Base-by-base conservation (phyloP, 2,113 vertebrate genomes). In the Gambusia affinis region DNA sequence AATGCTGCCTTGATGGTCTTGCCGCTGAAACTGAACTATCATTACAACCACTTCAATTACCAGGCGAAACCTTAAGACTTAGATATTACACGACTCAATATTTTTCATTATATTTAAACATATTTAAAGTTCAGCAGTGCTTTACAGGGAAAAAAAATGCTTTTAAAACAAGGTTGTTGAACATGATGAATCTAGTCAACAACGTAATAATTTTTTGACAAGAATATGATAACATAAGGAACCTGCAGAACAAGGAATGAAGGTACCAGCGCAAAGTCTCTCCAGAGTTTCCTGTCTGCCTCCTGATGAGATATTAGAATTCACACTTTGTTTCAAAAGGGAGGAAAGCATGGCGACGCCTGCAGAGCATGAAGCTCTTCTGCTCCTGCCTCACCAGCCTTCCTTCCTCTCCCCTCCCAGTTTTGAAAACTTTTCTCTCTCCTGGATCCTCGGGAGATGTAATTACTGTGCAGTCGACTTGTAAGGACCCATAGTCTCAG, bases 381-480 rank as follows among this genome's bases (percentile, higher is more conserved):
- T 82, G 77, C 83, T 87, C 83, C 75, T 82, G 77, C 74, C 81
- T 85, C 10, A 62, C 68, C 81, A 85, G 87, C 76, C 87, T 79
- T 82, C 80, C 51, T 57, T 57, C 24, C 22, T 57, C 22, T 57
- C 66, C 70, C 61, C 76, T 71, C 70, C 35, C 80, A 76, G 80
- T 78, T 82, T 80, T 47, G 77, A 90, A 91, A 91, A 88, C 70
- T 85, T 88, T 89, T 70, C 84, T 80, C 76, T 42, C 14, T 80
- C 75, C 76, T 84, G 85, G 86, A 92, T 91, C 82, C 92, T 90
- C 91, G 1, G 73, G 92, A 94, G 93, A 94, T 91, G 89, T 89
- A 91, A 94, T 94, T 94, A 95, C 88, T 89, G 89, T 91, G 84
- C 89, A 88, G 88, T 87, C 90, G 86, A 87, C 89, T 91, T 91